phyloP scores from a whole-genome alignment of 2,888 invertebrate species.

The Ceriagrion tenellum region DNA sequence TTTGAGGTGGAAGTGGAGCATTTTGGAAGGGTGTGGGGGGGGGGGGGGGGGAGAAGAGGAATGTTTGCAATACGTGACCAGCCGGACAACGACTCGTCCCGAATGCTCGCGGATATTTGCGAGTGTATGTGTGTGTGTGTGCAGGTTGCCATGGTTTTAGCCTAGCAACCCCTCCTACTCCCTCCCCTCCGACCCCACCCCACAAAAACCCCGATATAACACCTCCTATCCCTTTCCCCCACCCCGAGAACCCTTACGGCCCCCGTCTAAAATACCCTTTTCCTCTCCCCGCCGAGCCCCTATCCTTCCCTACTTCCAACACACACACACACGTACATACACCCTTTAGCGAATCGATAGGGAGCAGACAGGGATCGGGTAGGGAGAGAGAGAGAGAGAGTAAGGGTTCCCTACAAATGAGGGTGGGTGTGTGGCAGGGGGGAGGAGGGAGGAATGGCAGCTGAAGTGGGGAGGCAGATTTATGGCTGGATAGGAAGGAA shows the following conservation, averaged over 20 bases:
- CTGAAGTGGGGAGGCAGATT: neutral
- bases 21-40: no score
- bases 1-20: neutral
- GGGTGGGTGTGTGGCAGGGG: neutral
- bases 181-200: neutral
- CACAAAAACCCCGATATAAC: neutral
- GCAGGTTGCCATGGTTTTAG: neutral
- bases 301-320: neutral
- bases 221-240: no score
- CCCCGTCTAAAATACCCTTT: neutral
- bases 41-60: neutral
- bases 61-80: neutral
- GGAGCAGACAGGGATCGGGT: conserved; percentile 8
- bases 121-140: neutral
- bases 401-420: neutral
- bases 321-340: neutral
- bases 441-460: neutral
- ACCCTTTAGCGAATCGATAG: conserved; percentile 6
- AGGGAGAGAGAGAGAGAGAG: neutral
- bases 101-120: no score
- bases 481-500: neutral
- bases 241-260: neutral
- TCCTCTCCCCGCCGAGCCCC: neutral
- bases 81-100: neutral
- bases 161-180: neutral